phyloP scores from a whole-genome alignment of 1,140 invertebrate species.

The Colletes latitarsis region DNA sequence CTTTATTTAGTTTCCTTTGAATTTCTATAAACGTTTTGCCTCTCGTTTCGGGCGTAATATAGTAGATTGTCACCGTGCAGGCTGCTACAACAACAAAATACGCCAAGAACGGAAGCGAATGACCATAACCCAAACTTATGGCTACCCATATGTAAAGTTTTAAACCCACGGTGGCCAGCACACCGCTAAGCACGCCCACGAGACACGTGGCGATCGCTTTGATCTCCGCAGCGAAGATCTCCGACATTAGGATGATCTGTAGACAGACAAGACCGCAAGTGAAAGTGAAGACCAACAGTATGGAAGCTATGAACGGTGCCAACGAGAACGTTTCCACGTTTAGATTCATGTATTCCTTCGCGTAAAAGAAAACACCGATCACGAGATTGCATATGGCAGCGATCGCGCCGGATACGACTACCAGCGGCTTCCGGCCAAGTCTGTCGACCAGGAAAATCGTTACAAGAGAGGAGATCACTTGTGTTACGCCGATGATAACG shows the following conservation, averaged over 20 bases:
- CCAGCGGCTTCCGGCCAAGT: conserved; percentile 79
- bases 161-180: conserved; percentile 85
- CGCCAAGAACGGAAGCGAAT: conserved; percentile 84
- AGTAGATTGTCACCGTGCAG: conserved; percentile 83
- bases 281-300: conserved; percentile 85
- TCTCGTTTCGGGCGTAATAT: conserved; percentile 89
- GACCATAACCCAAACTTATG: conserved; percentile 83
- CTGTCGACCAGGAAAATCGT: conserved; percentile 76
- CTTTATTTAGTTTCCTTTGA: conserved; percentile 53
- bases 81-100: conserved; percentile 81
- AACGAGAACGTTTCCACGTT: conserved; percentile 74
- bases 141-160: conserved; percentile 86
- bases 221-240: conserved; percentile 87
- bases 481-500: conserved; percentile 81
- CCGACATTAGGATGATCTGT: conserved; percentile 86
- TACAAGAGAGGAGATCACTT: conserved; percentile 74
- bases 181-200: conserved; percentile 85
- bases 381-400: conserved; percentile 74
- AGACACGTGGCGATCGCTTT: conserved; percentile 86
- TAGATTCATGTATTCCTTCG: conserved; percentile 72
- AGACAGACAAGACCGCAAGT: conserved; percentile 86
- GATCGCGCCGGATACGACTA: conserved; percentile 72
- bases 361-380: conserved; percentile 84
- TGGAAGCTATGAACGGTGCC: conserved; percentile 83
- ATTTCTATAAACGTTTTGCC: conserved; percentile 85